Evolutionary conservation across 1,140 invertebrate species (phyloP), one percentile per base, ranked within the genome.

Genomic region (Paramacrobiotus metropolitanus): DNA sequence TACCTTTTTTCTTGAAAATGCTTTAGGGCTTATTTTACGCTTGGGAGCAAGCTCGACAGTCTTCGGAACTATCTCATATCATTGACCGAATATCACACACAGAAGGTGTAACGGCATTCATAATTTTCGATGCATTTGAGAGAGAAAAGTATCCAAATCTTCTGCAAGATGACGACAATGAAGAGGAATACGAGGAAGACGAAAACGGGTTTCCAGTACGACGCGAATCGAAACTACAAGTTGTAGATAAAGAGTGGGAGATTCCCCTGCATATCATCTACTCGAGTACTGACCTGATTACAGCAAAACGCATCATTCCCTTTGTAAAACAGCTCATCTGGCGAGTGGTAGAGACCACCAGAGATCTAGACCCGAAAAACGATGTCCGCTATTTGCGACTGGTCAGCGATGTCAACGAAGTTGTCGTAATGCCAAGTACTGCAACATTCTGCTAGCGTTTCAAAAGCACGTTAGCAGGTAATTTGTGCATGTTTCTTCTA

Each of bases 391-490:
- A 55, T 24, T 24, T 55, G 15, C 15, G 48, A 24, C 48, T 55
- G 4, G 28, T 55, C 48, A 55, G 48, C 24, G 48, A 55, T 28
- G 24, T 55, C 24, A 55, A 55, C 28, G 48, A 55, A 24, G 28
- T 55, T 24, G 48, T 55, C 48, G 48, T 55, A 9, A 55, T 55
- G 48, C 48, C 48, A 20, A 55, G 48, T 55, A 55, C 34, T n/a
- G 34, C 9, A 40, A 40, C 34, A 9, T 40, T n/a, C n/a, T 9
- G 9, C n/a, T 40, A 40, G 9, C 9, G 34, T 9, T 40, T 9
- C 9, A 40, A n/a, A 9, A 9, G 34, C 9, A n/a, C n/a, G 34
- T 40, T n/a, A 40, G 34, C 34, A 40, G 28, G 24, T 55, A 9
- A 55, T 15, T 28, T 55, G 24, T 20, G 24, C 24, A 15, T 20